Percentiles rank a stretch among this genome's conserved stretches.
Conservation (phyloP, 2,113 vertebrate species). For the Pipa parva region DNA sequence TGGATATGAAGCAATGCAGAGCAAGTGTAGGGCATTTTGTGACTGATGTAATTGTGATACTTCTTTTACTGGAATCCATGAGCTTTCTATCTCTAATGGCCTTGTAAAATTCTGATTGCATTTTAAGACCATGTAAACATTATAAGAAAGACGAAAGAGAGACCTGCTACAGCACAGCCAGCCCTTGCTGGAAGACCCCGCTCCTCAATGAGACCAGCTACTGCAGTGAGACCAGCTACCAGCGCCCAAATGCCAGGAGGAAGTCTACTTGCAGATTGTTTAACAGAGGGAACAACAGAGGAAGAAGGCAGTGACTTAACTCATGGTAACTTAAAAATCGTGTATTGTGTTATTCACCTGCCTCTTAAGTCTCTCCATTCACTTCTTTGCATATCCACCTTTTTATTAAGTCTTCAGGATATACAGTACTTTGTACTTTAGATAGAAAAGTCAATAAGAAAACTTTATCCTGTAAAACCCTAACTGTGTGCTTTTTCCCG, state of each 20-base stretch:
- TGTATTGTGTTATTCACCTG: background rate
- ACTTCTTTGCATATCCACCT: conserved; percentile 10
- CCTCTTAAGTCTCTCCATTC: conserved; percentile 20
- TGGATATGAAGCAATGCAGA: no score
- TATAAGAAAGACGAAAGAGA: conserved; percentile 23
- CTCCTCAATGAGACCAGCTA: conserved; percentile 33
- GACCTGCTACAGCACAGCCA: conserved; percentile 36
- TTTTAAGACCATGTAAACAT: conserved; percentile 1
- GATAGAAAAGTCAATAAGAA: no score
- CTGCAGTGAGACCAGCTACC: conserved; percentile 10
- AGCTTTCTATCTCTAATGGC: no score
- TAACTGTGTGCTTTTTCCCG: no score
- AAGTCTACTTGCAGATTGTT: conserved; percentile 49
- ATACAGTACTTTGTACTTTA: no score
- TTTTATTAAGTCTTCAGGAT: background rate
- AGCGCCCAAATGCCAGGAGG: conserved; percentile 41
- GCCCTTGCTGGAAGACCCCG: background rate
- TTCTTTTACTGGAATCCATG: no score
- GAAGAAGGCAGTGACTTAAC: conserved; percentile 75
- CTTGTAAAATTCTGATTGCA: background rate
- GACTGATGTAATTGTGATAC: no score
- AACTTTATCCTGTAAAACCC: no score
- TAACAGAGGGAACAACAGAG: conserved; percentile 51
- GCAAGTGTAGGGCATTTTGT: no score
- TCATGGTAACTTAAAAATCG: conserved; percentile 68